These are phyloP conservation scores for Drosophila formosana DNA, from an alignment of 2,888 invertebrate species.

Conservation along the genomic window DNA sequence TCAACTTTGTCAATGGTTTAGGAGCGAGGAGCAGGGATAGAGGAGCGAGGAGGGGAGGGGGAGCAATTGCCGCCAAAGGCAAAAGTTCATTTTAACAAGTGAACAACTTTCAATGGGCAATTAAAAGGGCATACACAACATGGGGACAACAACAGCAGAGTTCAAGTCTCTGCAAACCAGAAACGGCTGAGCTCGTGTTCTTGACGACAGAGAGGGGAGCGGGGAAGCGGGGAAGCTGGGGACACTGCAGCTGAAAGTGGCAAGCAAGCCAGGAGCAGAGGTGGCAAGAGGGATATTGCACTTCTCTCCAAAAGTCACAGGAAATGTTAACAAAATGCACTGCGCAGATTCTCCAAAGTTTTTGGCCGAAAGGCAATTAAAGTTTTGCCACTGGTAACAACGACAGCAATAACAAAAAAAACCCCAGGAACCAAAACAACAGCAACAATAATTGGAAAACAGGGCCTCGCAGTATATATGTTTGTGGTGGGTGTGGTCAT, in stretches of 20 bases:
- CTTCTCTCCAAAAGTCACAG: slow-evolving; percentile 83
- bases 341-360: slow-evolving; percentile 65
- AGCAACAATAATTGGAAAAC: slow-evolving; percentile 2
- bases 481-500: slow-evolving; percentile 31
- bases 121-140: slow-evolving; percentile 84
- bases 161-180: slow-evolving; percentile 45
- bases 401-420: slow-evolving; percentile 16
- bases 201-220: neutral
- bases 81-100: slow-evolving; percentile 78
- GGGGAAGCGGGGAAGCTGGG: neutral
- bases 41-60: neutral
- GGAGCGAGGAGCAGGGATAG: neutral
- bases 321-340: slow-evolving; percentile 88
- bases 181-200: slow-evolving; percentile 28
- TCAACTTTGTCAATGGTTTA: slow-evolving; percentile 29
- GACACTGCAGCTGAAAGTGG: slow-evolving; percentile 5
- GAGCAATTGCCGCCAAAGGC: slow-evolving; percentile 50
- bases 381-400: slow-evolving; percentile 54
- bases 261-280: neutral
- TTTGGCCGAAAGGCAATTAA: slow-evolving; percentile 74
- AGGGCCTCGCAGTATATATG: neutral
- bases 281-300: slow-evolving; percentile 49
- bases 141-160: slow-evolving; percentile 76
- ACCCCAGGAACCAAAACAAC: slow-evolving; percentile 4
- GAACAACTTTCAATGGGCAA: slow-evolving; percentile 80